Evolutionary conservation across 2,113 vertebrate species (phyloP).

Genomic region (Hiodon tergisus): DNA sequence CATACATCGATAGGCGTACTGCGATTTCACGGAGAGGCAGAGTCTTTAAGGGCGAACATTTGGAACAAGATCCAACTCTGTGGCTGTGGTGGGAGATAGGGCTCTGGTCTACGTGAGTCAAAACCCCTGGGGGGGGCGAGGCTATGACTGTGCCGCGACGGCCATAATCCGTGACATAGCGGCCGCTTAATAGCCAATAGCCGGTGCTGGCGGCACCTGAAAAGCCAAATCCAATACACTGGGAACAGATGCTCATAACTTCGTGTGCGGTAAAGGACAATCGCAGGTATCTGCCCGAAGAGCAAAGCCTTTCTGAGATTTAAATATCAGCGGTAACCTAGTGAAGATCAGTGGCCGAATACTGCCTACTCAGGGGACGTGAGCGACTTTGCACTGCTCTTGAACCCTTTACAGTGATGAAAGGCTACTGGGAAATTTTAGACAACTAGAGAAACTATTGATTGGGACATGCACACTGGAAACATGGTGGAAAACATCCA

Average conservation of each 20-base stretch:
- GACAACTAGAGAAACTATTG: background rate
- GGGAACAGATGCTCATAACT: constrained; percentile 4
- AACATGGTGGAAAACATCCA: constrained; percentile 48
- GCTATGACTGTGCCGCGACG: background rate
- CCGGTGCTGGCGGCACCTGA: background rate
- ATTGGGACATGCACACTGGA: background rate
- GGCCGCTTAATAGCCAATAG: constrained; percentile 10
- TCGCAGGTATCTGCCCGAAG: background rate
- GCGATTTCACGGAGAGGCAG: too few relatives aligned
- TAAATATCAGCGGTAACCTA: constrained; percentile 7
- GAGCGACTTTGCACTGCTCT: background rate
- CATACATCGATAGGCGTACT: too few relatives aligned
- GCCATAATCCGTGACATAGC: background rate
- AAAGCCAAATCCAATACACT: background rate
- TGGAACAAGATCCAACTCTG: background rate
- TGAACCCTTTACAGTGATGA: background rate
- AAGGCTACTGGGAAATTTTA: background rate
- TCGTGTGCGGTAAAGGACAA: background rate
- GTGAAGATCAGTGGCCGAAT: background rate
- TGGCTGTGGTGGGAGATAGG: constrained; percentile 7
- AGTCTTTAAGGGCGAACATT: too few relatives aligned
- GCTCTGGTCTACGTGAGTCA: constrained; percentile 1
- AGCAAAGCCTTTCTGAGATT: constrained; percentile 9
- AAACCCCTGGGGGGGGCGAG: constrained; percentile 5
- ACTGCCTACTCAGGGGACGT: background rate